Percentiles rank a stretch among this genome's conserved stretches.
These are phyloP conservation scores for Sitta europaea DNA, from an alignment of 2,113 vertebrate species.

Conservation along the genomic window DNA sequence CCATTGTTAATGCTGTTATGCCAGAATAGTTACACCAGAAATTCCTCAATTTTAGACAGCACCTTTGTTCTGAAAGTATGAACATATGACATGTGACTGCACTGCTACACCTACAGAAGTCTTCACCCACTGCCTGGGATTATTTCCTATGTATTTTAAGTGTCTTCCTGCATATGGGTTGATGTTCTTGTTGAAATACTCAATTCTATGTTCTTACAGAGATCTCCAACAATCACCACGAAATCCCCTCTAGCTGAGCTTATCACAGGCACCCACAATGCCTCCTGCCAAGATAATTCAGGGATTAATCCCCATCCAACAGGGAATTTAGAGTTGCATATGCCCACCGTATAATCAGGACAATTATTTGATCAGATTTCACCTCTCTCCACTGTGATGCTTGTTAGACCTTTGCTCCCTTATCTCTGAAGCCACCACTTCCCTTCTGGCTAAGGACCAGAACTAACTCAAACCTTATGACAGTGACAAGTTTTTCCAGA, in stretches of 20 bases:
- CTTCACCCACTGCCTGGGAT: neutral
- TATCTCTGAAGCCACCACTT: neutral
- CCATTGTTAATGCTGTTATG: neutral
- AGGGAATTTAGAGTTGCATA: neutral
- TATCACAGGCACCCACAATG: neutral
- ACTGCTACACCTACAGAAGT: neutral
- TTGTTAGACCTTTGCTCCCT: neutral
- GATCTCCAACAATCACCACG: accelerated
- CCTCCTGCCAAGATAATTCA: neutral
- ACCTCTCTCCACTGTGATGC: neutral
- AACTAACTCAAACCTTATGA: neutral
- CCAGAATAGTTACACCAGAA: neutral
- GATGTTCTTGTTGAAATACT: neutral
- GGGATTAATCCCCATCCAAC: neutral
- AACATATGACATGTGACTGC: neutral
- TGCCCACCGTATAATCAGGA: neutral
- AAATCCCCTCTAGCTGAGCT: neutral
- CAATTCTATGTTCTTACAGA: neutral
- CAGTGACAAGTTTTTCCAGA: neutral
- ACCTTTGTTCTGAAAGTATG: neutral
- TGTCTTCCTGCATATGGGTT: neutral
- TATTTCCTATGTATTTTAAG: neutral
- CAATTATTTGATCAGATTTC: neutral
- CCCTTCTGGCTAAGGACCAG: neutral
- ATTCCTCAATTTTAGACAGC: neutral